These are phyloP conservation scores for Porites divaricata DNA, from an alignment of 92 coral and sea anemone genomes.

Conservation along the genomic window DNA sequence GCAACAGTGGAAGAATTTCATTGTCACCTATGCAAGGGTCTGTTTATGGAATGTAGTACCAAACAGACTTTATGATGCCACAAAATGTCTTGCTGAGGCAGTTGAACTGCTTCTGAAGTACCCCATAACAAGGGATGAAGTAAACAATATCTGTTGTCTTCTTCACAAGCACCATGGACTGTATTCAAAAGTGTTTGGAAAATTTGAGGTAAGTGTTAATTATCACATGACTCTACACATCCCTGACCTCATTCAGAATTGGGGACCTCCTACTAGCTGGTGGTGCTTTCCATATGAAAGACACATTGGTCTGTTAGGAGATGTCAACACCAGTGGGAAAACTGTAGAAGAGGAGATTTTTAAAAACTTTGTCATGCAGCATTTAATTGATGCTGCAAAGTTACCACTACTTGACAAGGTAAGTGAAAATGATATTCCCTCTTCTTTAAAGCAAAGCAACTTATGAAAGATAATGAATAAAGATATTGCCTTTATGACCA, in stretches of 20 bases:
- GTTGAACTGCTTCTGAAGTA: conserved; percentile 27
- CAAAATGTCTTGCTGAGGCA: conserved; percentile 31
- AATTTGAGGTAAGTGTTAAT: conserved; percentile 44
- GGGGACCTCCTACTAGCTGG: conserved; percentile 46
- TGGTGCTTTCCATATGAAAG: conserved; percentile 65
- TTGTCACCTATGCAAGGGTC: conserved; percentile 25
- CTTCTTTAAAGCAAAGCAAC: too few relatives aligned
- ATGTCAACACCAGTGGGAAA: conserved; percentile 41
- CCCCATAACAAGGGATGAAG: neutral
- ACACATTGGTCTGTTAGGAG: conserved; percentile 38
- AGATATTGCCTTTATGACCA: too few relatives aligned
- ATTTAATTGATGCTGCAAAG: neutral
- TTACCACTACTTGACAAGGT: neutral
- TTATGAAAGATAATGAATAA: too few relatives aligned
- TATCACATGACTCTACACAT: conserved; percentile 57
- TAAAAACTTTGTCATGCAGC: conserved; percentile 13
- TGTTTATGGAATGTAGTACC: conserved; percentile 32
- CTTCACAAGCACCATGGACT: conserved; percentile 35
- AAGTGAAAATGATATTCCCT: neutral
- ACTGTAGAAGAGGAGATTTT: conserved; percentile 44
- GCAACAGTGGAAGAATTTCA: conserved; percentile 43
- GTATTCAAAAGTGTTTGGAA: conserved; percentile 27
- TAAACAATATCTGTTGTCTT: conserved; percentile 4
- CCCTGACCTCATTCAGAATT: conserved; percentile 29
- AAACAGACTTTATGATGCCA: conserved; percentile 15